A percentile compares a stretch with the other conserved stretches of the same genome.
Conservation (phyloP, 1,140 invertebrate species). For the Caenorhabditis elegans region WBcel235 BX284606.5:10243001-10243500, state of each 20-base stretch:
- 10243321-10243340: slow-evolving; percentile 33
- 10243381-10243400: slow-evolving; percentile 58
- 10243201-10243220: not conserved
- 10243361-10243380: slow-evolving; percentile 36
- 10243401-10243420: slow-evolving; percentile 62
- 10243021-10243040: too few relatives aligned
- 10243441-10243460: slow-evolving; percentile 53
- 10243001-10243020: too few relatives aligned
- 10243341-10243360: slow-evolving; percentile 29
- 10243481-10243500: not conserved
- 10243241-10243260: slow-evolving; percentile 28
- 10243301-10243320: slow-evolving; percentile 8
- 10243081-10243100: too few relatives aligned
- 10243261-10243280: slow-evolving; percentile 1
- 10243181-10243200: not conserved
- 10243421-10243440: slow-evolving; percentile 58
- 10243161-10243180: too few relatives aligned
- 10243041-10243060: too few relatives aligned
- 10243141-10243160: too few relatives aligned
- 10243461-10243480: not conserved
- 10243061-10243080: too few relatives aligned
- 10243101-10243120: too few relatives aligned
- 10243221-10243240: slow-evolving; percentile 2
- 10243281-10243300: slow-evolving; percentile 2
- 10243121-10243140: too few relatives aligned